Evolutionary conservation across 2,888 invertebrate species (phyloP).

Genomic region (Ornithoptera priamus): DNA sequence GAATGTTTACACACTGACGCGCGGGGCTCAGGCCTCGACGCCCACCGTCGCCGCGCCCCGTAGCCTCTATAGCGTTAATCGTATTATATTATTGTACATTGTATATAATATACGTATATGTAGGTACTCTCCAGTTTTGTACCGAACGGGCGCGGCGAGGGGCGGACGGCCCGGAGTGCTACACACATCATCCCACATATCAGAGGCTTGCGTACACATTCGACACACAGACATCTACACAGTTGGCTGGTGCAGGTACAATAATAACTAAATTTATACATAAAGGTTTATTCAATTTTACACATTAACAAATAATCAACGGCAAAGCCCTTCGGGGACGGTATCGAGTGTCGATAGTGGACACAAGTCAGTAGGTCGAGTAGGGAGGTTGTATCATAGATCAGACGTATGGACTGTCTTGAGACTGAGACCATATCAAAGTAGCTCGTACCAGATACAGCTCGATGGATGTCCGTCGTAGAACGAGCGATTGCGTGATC

Average conservation of each 20-base stretch:
- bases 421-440: conserved; percentile 80
- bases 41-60: conserved; percentile 62
- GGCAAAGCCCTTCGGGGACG: conserved; percentile 4
- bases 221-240: conserved; percentile 43
- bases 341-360: conserved; percentile 51
- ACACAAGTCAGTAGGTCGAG: conserved; percentile 73
- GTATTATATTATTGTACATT: conserved; percentile 72
- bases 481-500: conserved; percentile 60
- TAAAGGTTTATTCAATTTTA: not conserved
- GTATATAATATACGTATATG: conserved; percentile 75
- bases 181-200: conserved; percentile 79
- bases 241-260: conserved; percentile 7
- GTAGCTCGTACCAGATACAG: conserved; percentile 60
- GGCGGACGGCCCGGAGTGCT: conserved; percentile 61
- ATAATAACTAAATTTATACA: not conserved
- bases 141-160: conserved; percentile 58
- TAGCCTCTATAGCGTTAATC: conserved; percentile 67
- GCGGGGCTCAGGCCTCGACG: conserved; percentile 57
- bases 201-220: conserved; percentile 70
- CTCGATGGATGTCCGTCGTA: conserved; percentile 69
- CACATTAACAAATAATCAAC: conserved; percentile 5
- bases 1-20: conserved; percentile 70
- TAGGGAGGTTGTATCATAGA: conserved; percentile 76
- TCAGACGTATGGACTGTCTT: conserved; percentile 76
- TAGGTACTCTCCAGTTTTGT: conserved; percentile 72